phyloP scores from a whole-genome alignment of 2,113 vertebrate species.

The Trichechus manatus region DNA sequence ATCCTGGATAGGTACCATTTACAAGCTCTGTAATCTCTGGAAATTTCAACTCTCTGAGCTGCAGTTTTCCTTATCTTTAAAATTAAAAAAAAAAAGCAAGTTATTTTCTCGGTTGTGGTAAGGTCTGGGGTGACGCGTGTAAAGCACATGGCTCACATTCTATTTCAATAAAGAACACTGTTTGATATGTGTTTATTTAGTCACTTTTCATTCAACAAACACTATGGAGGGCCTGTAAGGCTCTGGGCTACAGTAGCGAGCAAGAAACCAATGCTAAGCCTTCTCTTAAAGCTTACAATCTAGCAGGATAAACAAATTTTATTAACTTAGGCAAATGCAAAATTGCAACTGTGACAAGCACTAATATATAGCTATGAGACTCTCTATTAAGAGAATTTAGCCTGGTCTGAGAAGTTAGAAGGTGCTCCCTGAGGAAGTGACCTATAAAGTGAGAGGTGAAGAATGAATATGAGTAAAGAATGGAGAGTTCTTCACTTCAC shows the following conservation, averaged over 20 bases:
- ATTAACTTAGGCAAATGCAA: neutral
- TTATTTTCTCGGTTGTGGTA: neutral
- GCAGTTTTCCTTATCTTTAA: conserved; percentile 28
- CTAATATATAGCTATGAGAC: neutral
- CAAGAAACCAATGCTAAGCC: neutral
- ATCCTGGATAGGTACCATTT: neutral
- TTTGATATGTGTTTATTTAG: neutral
- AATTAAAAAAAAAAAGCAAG: neutral
- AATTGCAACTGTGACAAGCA: neutral
- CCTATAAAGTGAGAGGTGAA: neutral
- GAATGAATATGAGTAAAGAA: neutral
- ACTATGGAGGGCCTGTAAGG: neutral
- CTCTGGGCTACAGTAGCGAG: neutral
- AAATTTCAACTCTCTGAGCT: neutral
- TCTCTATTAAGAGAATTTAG: neutral
- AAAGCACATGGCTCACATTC: neutral
- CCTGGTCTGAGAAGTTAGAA: neutral
- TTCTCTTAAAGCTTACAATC: neutral
- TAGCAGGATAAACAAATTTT: neutral
- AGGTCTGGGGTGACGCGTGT: neutral
- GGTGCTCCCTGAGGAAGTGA: neutral
- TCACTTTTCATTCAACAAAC: neutral
- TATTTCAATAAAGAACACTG: neutral
- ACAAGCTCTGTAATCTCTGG: neutral
- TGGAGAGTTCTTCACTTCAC: neutral